phyloP scores from a whole-genome alignment of 2,113 vertebrate genomes.

The Proterorhinus semilunaris region DNA sequence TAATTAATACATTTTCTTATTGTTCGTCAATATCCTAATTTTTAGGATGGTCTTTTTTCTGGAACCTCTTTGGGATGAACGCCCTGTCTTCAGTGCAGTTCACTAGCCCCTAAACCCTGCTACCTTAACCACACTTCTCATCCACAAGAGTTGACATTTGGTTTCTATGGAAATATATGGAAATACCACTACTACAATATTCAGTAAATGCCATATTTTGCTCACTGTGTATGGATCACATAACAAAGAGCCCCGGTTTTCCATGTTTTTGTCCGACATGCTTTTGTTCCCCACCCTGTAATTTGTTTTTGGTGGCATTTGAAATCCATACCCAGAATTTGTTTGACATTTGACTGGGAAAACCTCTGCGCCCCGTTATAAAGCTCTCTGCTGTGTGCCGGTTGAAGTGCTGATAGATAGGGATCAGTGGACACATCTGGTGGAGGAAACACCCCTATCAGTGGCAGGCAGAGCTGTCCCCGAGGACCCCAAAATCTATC shows the following conservation, averaged over 20 bases:
- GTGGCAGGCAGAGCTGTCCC: conserved; percentile 29
- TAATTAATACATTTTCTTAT: conserved; percentile 1
- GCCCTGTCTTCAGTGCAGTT: not conserved
- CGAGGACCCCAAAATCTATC: conserved; percentile 35
- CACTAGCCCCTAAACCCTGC: not conserved
- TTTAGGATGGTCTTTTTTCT: not conserved
- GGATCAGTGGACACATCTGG: conserved; percentile 71
- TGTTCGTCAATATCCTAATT: not conserved
- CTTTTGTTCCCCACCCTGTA: not conserved
- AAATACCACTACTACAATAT: not conserved
- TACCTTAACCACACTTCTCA: not conserved
- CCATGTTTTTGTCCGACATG: not conserved
- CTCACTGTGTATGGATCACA: not conserved
- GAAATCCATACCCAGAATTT: conserved; percentile 17
- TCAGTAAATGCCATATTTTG: conserved; percentile 6
- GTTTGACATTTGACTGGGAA: conserved; percentile 29
- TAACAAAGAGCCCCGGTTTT: not conserved
- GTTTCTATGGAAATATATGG: not conserved
- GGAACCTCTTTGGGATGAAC: not conserved
- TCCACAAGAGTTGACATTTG: conserved; percentile 5
- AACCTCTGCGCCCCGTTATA: conserved; percentile 21
- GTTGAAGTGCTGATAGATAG: conserved; percentile 45
- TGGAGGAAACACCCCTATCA: conserved; percentile 49
- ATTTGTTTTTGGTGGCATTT: conserved; percentile 32
- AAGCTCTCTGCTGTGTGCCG: conserved; percentile 6